These are phyloP conservation scores for Cinclus cinclus DNA, from an alignment of 2,113 vertebrate genomes.

Conservation along the genomic window DNA sequence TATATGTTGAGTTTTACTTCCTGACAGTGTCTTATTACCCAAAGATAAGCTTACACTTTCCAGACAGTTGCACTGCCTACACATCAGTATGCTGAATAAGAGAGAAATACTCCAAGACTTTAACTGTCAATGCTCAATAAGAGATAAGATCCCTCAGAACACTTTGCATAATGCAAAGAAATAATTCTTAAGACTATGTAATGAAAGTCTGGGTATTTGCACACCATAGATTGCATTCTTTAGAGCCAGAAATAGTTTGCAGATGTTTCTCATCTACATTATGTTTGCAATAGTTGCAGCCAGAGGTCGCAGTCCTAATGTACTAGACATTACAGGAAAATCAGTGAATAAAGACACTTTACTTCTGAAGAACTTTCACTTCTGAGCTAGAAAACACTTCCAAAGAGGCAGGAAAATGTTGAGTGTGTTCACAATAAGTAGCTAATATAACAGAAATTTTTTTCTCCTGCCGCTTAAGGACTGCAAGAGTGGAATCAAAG, in stretches of 20 bases:
- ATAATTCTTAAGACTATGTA: not conserved
- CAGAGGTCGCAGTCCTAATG: not conserved
- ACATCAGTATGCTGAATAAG: not conserved
- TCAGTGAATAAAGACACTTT: not conserved
- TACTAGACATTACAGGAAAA: not conserved
- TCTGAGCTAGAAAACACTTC: not conserved
- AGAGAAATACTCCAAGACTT: not conserved
- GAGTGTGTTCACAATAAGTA: not conserved
- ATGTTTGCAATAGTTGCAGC: not conserved
- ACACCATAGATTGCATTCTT: not conserved
- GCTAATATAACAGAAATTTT: not conserved
- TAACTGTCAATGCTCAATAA: not conserved
- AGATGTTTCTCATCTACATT: not conserved
- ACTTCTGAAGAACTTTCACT: not conserved
- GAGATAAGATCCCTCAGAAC: not conserved
- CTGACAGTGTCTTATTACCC: not conserved
- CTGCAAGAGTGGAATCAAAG: not conserved
- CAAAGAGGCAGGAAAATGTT: not conserved
- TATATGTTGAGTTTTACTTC: not conserved
- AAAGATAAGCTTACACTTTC: not conserved
- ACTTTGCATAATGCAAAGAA: not conserved
- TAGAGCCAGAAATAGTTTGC: not conserved
- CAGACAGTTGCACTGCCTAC: not conserved
- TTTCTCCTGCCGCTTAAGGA: not conserved
- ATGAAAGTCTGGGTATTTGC: not conserved